Evolutionary conservation across 1,140 invertebrate genomes (phyloP).

Genomic region (Drosophila kikkawai): DNA sequence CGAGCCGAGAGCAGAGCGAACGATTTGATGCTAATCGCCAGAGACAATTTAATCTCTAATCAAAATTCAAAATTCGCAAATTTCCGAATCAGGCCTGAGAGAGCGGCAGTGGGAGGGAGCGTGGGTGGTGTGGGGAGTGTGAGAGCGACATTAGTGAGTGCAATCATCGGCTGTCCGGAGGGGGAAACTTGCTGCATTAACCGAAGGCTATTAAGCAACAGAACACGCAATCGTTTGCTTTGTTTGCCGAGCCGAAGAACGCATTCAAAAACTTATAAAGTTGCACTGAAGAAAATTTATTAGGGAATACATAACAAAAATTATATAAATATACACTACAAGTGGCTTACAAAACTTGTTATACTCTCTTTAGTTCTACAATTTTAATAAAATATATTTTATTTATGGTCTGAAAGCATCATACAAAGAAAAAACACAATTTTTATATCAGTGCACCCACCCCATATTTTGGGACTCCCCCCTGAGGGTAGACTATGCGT

Average conservation of each 20-base stretch:
- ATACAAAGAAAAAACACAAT: background rate
- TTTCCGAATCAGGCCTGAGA: conserved; percentile 48
- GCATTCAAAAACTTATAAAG: background rate
- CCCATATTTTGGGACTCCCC: background rate
- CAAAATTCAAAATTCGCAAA: conserved; percentile 81
- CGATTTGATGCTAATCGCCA: conserved; percentile 76
- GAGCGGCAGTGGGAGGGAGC: background rate
- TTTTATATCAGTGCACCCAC: conserved; percentile 18
- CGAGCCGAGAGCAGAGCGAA: conserved; percentile 41
- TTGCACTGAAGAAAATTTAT: background rate
- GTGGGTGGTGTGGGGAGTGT: background rate
- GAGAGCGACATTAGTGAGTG: conserved; percentile 53
- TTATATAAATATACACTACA: background rate
- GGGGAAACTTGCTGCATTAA: conserved; percentile 35
- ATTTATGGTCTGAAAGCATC: background rate
- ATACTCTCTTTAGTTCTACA: no score
- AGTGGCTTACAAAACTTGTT: no score
- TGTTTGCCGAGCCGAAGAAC: conserved; percentile 10
- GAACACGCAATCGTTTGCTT: conserved; percentile 17
- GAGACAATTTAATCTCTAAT: conserved; percentile 83
- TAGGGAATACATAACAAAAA: background rate
- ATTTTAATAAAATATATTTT: no score
- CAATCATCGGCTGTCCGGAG: conserved; percentile 20
- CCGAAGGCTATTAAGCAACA: conserved; percentile 44
- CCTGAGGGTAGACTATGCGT: conserved; percentile 20